phyloP scores from a whole-genome alignment of 1,140 invertebrate genomes.

The Oscheius sp. region DNA sequence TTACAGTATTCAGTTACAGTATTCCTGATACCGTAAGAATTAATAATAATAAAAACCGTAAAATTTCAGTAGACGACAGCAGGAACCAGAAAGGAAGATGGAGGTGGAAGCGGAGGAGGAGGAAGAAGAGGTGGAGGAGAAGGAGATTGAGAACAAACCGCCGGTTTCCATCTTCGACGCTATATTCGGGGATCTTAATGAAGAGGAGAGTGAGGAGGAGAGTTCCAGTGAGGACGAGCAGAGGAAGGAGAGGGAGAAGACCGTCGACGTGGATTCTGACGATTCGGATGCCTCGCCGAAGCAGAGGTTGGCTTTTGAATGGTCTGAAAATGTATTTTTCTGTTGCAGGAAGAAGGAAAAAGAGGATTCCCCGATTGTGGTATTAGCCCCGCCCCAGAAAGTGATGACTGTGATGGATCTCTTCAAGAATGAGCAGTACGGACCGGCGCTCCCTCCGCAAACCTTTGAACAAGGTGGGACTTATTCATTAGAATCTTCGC shows the following conservation, averaged over 20 bases:
- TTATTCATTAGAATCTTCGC: too few species aligned
- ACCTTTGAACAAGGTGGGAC: not conserved
- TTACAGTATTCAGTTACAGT: not conserved
- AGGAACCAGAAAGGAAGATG: constrained; percentile 29
- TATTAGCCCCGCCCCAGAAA: too few species aligned
- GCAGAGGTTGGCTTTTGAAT: not conserved
- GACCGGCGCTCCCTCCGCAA: constrained; percentile 13
- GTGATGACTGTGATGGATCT: constrained; percentile 29
- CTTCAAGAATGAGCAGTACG: constrained; percentile 21
- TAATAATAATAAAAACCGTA: not conserved
- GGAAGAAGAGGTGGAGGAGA: constrained; percentile 39
- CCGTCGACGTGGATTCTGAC: not conserved
- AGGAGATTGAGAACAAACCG: constrained; percentile 52
- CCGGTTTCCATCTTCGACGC: constrained; percentile 66
- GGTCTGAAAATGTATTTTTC: not conserved
- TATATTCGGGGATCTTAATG: constrained; percentile 66
- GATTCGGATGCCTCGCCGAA: not conserved
- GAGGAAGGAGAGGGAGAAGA: not conserved
- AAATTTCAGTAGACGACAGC: constrained; percentile 7
- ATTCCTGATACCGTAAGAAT: constrained; percentile 16
- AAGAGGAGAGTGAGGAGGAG: constrained; percentile 63
- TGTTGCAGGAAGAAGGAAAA: constrained; percentile 26
- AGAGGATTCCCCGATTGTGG: not conserved
- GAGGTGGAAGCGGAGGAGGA: constrained; percentile 24
- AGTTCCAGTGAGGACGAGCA: not conserved